Evolutionary conservation across 2,888 invertebrate genomes (phyloP).

Genomic region (Cactoblastis cactorum): DNA sequence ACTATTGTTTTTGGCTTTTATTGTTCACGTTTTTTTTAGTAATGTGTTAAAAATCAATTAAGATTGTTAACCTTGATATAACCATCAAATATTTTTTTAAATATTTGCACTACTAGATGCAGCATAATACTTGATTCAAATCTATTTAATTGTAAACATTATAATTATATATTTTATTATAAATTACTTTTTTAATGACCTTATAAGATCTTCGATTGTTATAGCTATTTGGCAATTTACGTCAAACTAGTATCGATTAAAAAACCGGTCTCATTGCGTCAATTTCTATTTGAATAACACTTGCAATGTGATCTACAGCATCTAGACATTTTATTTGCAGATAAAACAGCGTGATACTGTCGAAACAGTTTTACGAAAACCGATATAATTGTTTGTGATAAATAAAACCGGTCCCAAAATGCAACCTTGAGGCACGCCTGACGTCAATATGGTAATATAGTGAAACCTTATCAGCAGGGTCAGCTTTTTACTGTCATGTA

Average conservation of each 20-base stretch:
- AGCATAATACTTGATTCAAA: too few species aligned
- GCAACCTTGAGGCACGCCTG: constrained; percentile 27
- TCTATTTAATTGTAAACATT: too few species aligned
- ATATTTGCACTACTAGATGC: not conserved
- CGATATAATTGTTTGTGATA: constrained; percentile 28
- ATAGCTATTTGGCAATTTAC: not conserved
- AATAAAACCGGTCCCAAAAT: constrained; percentile 27
- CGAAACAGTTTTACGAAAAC: constrained; percentile 33
- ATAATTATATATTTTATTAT: not conserved
- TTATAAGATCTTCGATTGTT: not conserved
- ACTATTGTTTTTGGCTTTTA: constrained; percentile 23
- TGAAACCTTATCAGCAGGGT: constrained; percentile 4
- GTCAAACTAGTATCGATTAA: not conserved
- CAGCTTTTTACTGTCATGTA: constrained; percentile 6
- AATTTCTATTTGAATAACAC: constrained; percentile 18
- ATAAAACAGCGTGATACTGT: constrained; percentile 36
- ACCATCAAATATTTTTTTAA: not conserved
- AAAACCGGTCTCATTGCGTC: not conserved
- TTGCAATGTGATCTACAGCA: constrained; percentile 26
- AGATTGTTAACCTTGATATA: constrained; percentile 11
- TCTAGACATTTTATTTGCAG: constrained; percentile 33
- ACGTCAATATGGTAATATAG: constrained; percentile 5
- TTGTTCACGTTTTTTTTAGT: constrained; percentile 13
- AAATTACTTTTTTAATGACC: not conserved
- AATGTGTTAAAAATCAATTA: constrained; percentile 3